These are phyloP conservation scores for Halcyon badia DNA, from an alignment of 2,797 vertebrate species.

Conservation along the genomic window DNA sequence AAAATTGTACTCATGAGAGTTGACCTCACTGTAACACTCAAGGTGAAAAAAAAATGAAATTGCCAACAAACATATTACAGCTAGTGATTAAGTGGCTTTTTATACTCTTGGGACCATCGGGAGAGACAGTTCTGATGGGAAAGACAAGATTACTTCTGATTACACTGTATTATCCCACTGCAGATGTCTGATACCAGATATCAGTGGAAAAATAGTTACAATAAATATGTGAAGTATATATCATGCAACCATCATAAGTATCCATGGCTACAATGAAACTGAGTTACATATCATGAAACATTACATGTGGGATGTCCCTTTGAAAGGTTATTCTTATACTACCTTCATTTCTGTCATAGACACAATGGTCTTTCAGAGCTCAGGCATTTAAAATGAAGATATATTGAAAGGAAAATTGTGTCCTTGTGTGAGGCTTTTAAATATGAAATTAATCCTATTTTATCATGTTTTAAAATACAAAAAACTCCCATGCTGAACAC, in stretches of 20 bases:
- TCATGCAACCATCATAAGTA: neutral
- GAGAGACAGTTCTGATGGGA: slow-evolving; percentile 21
- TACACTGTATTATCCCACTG: neutral
- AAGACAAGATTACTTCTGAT: slow-evolving; percentile 52
- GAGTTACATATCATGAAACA: slow-evolving; percentile 38
- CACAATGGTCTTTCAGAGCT: neutral
- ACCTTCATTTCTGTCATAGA: neutral
- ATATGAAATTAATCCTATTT: neutral
- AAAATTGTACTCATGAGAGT: slow-evolving; percentile 56
- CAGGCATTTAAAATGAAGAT: neutral
- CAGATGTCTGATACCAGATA: slow-evolving; percentile 25
- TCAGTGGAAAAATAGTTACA: neutral
- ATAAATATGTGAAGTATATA: slow-evolving; percentile 8
- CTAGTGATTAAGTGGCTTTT: slow-evolving; percentile 57
- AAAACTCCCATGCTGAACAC: neutral
- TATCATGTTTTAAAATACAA: neutral
- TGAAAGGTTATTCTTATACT: slow-evolving; percentile 12
- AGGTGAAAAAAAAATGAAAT: slow-evolving; percentile 66
- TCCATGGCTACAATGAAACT: neutral
- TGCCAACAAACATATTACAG: slow-evolving; percentile 60
- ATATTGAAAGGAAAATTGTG: neutral
- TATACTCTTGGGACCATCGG: slow-evolving; percentile 18
- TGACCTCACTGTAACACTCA: slow-evolving; percentile 69
- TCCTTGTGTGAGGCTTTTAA: neutral
- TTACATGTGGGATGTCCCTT: neutral